Percentiles rank a stretch among this genome's conserved stretches.
Conservation (phyloP, 2,797 vertebrate genomes). For the Pangasius larnaudii region DNA sequence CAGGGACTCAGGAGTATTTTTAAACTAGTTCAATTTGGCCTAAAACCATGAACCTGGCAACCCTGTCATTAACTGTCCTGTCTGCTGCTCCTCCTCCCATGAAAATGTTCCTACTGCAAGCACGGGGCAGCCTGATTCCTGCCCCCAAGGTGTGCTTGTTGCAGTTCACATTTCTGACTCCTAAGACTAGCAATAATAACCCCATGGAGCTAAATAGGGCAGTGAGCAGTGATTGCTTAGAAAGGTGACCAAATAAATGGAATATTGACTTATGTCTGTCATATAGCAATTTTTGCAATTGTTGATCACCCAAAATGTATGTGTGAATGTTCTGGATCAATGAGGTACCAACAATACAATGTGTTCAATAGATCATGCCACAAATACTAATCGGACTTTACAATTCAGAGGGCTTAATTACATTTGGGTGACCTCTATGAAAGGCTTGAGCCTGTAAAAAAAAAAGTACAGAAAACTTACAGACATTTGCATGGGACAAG, state of each 20-base stretch:
- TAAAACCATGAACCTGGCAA: background rate
- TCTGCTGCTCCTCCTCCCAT: background rate
- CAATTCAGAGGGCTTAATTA: background rate
- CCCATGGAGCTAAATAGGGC: background rate
- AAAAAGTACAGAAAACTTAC: background rate
- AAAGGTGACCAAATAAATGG: background rate
- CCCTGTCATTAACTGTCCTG: background rate
- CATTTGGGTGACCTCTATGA: background rate
- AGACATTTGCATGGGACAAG: too few species aligned
- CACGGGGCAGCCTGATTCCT: background rate
- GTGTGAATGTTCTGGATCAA: background rate
- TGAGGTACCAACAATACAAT: background rate
- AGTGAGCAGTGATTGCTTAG: background rate
- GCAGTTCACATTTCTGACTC: background rate
- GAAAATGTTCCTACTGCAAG: background rate
- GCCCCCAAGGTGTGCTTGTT: background rate
- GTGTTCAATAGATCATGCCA: background rate
- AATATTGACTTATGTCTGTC: background rate
- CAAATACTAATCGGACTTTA: background rate
- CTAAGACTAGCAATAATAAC: background rate
- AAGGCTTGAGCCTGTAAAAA: too few species aligned
- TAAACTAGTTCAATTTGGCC: background rate
- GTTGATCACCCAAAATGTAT: background rate
- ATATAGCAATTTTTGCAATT: background rate
- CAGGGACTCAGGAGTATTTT: background rate